Evolutionary conservation across 2,888 invertebrate genomes (phyloP), one percentile per base, ranked within the genome.

Genomic region (Euplexia lucipara): DNA sequence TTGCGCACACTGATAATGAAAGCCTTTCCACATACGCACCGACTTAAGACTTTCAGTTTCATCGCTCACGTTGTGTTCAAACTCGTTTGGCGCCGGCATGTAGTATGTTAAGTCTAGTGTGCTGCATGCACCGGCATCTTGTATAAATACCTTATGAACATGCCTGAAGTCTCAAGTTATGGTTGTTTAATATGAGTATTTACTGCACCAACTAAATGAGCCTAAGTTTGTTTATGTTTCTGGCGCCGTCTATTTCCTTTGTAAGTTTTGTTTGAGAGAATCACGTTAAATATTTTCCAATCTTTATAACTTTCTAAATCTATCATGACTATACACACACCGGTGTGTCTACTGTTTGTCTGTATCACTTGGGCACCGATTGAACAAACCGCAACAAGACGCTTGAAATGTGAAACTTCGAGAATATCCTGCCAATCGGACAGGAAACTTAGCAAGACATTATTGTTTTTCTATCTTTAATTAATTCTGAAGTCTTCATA

Each of bases 21-120:
- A 81, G 79, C 67, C 65, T 78, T 73, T 70, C 73, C 49, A 64
- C 56, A 44, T 61, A 61, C 39, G 54, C 58, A 51, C 16, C n/a
- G 44, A 81, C n/a, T n/a, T n/a, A n/a, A n/a, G n/a, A n/a, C 82
- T 79, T 68, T 81, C 76, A 61, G 58, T 81, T 81, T 81, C 81
- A 30, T 52, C 58, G 49, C 56, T 69, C 56, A 45, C 53, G 72
- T 48, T 41, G 51, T 44, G 35, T 26, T 49, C 37, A 42, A 69
- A 76, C 70, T 51, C 34, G 79, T 71, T 81, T 63, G 35, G 20
- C 48, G 47, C 57, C 22, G 61, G 58, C 30, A 71, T 71, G 70
- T 42, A 34, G 56, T 42, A n/a, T 52, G 60, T 71, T 41, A 41
- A 59, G 52, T 72, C 16, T 41, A 42, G 35, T 69, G 61, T 49